Evolutionary conservation across 2,113 vertebrate genomes (phyloP).

Genomic region (Rhinichthys klamathensis): DNA sequence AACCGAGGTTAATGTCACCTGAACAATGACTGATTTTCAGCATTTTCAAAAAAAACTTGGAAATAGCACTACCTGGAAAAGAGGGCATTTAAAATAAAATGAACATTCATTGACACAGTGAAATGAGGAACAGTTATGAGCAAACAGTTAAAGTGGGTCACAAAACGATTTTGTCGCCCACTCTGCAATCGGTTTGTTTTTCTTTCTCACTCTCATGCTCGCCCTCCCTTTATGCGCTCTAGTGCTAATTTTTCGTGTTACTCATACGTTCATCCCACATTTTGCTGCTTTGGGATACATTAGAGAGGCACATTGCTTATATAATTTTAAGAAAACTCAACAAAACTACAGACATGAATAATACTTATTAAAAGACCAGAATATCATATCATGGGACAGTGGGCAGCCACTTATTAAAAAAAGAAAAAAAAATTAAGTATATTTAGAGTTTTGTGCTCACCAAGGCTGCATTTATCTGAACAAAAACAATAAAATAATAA

Average conservation of each 20-base stretch:
- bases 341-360: not conserved
- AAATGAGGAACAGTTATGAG: not conserved
- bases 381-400: too few relatives aligned
- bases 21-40: not conserved
- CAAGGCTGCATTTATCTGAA: too few relatives aligned
- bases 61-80: not conserved
- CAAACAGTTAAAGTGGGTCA: constrained; percentile 26
- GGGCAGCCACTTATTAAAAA: too few relatives aligned
- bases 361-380: not conserved
- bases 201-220: not conserved
- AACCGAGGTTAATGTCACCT: not conserved
- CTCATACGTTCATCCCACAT: not conserved
- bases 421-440: too few relatives aligned
- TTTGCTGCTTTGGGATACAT: not conserved
- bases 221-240: not conserved
- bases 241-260: not conserved
- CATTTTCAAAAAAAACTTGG: not conserved
- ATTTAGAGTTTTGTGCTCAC: too few relatives aligned
- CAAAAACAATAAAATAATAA: too few relatives aligned
- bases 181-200: not conserved
- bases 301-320: not conserved
- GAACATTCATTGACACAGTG: not conserved
- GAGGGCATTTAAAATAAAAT: not conserved
- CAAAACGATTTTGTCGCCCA: constrained; percentile 9
- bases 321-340: not conserved